Evolutionary conservation across 2,113 vertebrate genomes (phyloP), one percentile per base, ranked within the genome.

Genomic region (Pygathrix nemaeus): DNA sequence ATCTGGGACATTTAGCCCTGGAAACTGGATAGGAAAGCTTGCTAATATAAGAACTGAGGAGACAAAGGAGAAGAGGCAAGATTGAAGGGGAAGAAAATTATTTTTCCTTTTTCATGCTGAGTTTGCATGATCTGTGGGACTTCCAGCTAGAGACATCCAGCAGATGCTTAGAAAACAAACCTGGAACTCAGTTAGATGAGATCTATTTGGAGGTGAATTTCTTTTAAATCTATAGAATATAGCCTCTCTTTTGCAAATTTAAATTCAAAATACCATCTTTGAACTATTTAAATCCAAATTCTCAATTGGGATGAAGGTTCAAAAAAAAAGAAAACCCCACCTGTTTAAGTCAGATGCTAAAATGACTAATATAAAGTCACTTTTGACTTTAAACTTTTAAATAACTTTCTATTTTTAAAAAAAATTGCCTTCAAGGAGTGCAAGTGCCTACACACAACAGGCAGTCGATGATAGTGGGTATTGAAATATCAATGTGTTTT

Each of bases 401-500:
- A 79, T 0, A 52, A 87, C 70, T 94, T 80, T 93, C 61, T 93
- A n/a, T 84, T 98, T 88, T 66, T 48, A 91, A 96, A 96, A 87
- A n/a, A 83, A 14, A 96, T 45, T 81, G n/a, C 40, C n/a, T 97
- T 91, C 81, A 81, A 61, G 96, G 92, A 98, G 12, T 1, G 35
- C 73, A 38, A 81, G 0, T 66, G 59, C 75, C 68, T 92, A 59
- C 91, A 79, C 32, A 86, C 9, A 32, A 70, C 95, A 97, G 92
- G 84, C 84, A 97, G 66, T 38, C 32, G 27, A 25, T 70, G 27
- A 92, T 82, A 45, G 94, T 2, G 2, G 92, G 73, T 94, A 98
- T 95, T 93, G 94, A 97, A 97, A 95, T 80, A 97, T 92, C 90
- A 81, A 84, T 93, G 91, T 97, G 91, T 94, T 45, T 97, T 84